Percentiles rank a stretch among this genome's conserved stretches.
These are phyloP conservation scores for Chloroclysta siterata DNA, from an alignment of 2,888 invertebrate species.

Conservation along the genomic window DNA sequence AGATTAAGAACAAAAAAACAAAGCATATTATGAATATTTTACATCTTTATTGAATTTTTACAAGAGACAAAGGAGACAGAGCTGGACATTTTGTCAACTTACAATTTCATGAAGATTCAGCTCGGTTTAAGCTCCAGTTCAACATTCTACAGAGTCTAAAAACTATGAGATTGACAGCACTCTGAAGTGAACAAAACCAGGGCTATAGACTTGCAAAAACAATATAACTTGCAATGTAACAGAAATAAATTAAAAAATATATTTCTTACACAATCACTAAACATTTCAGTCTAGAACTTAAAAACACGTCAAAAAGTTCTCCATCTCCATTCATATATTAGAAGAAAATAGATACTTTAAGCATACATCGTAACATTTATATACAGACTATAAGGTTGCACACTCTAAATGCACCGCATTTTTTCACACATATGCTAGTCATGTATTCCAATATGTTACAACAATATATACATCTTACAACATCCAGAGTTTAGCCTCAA, in stretches of 20 bases:
- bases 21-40: conserved; percentile 58
- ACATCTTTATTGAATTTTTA: conserved; percentile 63
- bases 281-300: conserved; percentile 40
- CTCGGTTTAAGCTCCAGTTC: background rate
- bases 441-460: conserved; percentile 53
- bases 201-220: conserved; percentile 32
- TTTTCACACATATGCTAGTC: conserved; percentile 52
- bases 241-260: conserved; percentile 37
- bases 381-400: conserved; percentile 73
- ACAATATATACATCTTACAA: conserved; percentile 51
- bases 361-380: conserved; percentile 73
- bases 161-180: conserved; percentile 25
- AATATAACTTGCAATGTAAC: conserved; percentile 29
- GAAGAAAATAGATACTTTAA: conserved; percentile 63
- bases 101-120: background rate
- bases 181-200: conserved; percentile 6
- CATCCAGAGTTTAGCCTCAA: conserved; percentile 31
- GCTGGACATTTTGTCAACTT: background rate
- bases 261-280: conserved; percentile 37
- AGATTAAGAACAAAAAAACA: too few species aligned
- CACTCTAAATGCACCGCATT: conserved; percentile 61
- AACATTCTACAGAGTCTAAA: conserved; percentile 4
- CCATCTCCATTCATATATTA: conserved; percentile 50
- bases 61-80: conserved; percentile 55
- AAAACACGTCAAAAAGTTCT: conserved; percentile 34